Conservation (phyloP, 2,888 invertebrate genomes). For the Nemotelus pantherinus region DNA sequence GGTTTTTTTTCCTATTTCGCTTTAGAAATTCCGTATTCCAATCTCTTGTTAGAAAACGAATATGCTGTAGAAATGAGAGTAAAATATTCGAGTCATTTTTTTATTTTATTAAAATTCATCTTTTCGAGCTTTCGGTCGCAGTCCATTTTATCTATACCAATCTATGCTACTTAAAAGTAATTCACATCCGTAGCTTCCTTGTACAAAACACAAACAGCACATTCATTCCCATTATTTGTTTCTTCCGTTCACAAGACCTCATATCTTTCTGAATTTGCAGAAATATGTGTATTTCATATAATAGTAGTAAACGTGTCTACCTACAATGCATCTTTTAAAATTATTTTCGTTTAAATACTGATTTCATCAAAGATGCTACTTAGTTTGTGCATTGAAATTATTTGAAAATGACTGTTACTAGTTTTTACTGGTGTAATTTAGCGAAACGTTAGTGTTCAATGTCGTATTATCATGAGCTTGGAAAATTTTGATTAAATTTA, state of each 20-base stretch:
- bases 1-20: neutral
- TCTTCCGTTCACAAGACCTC: neutral
- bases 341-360: neutral
- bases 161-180: slow-evolving; percentile 8
- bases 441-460: no score
- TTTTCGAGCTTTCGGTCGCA: neutral
- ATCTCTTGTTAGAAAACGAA: neutral
- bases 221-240: slow-evolving; percentile 21
- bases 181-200: slow-evolving; percentile 28
- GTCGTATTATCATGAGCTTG: no score
- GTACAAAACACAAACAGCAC: slow-evolving; percentile 27
- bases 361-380: neutral
- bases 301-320: neutral
- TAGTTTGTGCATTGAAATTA: no score
- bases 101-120: neutral
- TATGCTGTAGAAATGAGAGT: neutral
- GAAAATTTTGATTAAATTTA: no score
- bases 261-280: neutral
- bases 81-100: neutral
- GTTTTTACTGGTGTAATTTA: no score
- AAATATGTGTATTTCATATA: neutral
- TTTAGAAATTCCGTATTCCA: neutral
- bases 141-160: slow-evolving; percentile 25
- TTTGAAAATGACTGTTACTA: no score
- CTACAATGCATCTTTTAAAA: neutral